phyloP scores from a whole-genome alignment of 2,888 invertebrate genomes.

The Dynastes tityus region DNA sequence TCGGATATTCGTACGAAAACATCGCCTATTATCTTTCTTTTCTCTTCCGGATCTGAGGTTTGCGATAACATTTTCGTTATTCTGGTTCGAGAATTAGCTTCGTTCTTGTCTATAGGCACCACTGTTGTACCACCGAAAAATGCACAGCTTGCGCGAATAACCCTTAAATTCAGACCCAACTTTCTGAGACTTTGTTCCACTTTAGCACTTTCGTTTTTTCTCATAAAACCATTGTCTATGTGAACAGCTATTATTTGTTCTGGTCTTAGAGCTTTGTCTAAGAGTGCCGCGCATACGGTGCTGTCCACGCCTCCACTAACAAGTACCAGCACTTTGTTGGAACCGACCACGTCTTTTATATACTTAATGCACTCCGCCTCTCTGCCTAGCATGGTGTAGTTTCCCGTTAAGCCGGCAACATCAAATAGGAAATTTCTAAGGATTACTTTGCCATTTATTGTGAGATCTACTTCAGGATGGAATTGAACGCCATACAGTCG shows the following conservation, averaged over 20 bases:
- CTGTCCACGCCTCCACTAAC: slow-evolving; percentile 99
- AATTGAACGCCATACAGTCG: slow-evolving; percentile 97
- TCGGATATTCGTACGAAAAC: slow-evolving; percentile 94
- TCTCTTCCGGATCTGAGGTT: slow-evolving; percentile 95
- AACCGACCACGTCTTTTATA: slow-evolving; percentile 91
- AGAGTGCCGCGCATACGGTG: slow-evolving; percentile 97
- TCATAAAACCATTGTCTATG: slow-evolving; percentile 99
- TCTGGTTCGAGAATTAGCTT: slow-evolving; percentile 74
- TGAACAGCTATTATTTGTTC: slow-evolving; percentile 97
- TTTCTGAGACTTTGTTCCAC: slow-evolving; percentile 89
- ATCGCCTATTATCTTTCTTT: slow-evolving; percentile 98
- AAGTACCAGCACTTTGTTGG: slow-evolving; percentile 91
- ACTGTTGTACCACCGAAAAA: slow-evolving; percentile 89
- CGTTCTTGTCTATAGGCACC: slow-evolving; percentile 75
- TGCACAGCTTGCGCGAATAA: slow-evolving; percentile 81
- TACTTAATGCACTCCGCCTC: slow-evolving; percentile 94
- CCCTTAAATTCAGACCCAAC: slow-evolving; percentile 84
- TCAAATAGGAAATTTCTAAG: slow-evolving; percentile 95
- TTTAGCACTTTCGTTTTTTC: slow-evolving; percentile 92
- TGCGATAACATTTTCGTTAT: slow-evolving; percentile 89
- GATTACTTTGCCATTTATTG: slow-evolving; percentile 92
- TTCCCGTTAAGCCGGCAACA: slow-evolving; percentile 88
- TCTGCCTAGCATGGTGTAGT: slow-evolving; percentile 90
- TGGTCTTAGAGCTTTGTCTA: slow-evolving; percentile 90
- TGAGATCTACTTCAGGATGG: slow-evolving; percentile 98